phyloP scores from a whole-genome alignment of 2,113 vertebrate species.

The Leiothrix lutea region DNA sequence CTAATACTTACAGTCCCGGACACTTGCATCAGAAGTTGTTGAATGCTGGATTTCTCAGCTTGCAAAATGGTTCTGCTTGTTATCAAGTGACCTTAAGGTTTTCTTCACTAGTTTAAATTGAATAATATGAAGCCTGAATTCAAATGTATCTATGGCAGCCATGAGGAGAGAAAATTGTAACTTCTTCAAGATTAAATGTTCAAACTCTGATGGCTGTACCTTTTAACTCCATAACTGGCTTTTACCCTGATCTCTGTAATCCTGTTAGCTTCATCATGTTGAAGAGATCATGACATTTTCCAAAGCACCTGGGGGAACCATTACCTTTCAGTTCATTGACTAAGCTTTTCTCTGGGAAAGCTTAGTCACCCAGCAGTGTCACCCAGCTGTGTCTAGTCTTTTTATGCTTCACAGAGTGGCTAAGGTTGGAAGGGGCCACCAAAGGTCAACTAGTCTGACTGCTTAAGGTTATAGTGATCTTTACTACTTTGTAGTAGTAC shows the following conservation, averaged over 20 bases:
- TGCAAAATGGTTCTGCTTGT: neutral
- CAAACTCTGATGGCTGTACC: conserved; percentile 60
- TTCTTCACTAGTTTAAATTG: conserved; percentile 36
- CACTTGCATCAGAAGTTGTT: neutral
- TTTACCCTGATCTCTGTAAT: conserved; percentile 64
- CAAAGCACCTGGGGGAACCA: conserved; percentile 49
- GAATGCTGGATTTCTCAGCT: conserved; percentile 4
- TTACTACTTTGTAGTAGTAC: neutral
- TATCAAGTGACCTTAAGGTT: conserved; percentile 53
- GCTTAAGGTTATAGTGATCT: conserved; percentile 6
- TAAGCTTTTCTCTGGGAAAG: conserved; percentile 29
- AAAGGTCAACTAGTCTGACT: neutral
- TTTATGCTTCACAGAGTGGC: conserved; percentile 22
- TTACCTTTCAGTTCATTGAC: conserved; percentile 56
- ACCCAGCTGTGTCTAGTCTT: conserved; percentile 33
- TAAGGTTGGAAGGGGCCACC: neutral
- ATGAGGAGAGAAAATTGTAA: conserved; percentile 53
- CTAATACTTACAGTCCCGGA: neutral
- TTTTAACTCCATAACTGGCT: conserved; percentile 61
- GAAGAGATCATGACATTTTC: conserved; percentile 71
- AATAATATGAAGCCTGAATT: conserved; percentile 50
- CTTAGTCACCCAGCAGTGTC: neutral
- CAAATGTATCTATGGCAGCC: neutral
- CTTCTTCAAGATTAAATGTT: conserved; percentile 67
- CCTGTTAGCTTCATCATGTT: conserved; percentile 55